Evolutionary conservation across 2,888 invertebrate species (phyloP).

Genomic region (Schizaphis graminum): DNA sequence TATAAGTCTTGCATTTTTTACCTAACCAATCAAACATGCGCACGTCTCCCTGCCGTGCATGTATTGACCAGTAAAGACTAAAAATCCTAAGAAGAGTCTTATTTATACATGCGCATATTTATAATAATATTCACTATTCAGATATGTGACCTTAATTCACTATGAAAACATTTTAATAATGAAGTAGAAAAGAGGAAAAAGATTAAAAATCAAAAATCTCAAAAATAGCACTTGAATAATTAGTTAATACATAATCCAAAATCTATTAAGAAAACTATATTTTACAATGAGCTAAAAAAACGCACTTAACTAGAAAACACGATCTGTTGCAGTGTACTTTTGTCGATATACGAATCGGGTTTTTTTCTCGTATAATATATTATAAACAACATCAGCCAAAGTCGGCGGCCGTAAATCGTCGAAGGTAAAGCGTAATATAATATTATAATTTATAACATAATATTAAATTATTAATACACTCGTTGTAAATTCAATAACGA

Average conservation of each 20-base stretch:
- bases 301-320: neutral
- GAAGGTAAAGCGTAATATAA: neutral
- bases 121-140: neutral
- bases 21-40: neutral
- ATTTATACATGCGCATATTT: neutral
- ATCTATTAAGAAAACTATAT: neutral
- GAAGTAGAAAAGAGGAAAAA: neutral
- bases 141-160: neutral
- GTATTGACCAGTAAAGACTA: neutral
- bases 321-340: neutral
- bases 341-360: neutral
- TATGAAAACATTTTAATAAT: neutral
- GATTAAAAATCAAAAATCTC: neutral
- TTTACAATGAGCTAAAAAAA: neutral
- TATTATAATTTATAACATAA: neutral
- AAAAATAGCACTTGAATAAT: neutral
- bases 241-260: neutral
- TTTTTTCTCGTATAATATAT: neutral
- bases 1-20: neutral
- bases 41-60: neutral
- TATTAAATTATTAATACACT: neutral
- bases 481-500: conserved; percentile 18
- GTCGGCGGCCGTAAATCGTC: neutral
- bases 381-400: neutral
- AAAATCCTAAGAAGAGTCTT: neutral